Percentiles rank a stretch among this genome's conserved stretches.
These are phyloP conservation scores for Brienomyrus longianalis DNA, from an alignment of 2,113 vertebrate species.

Conservation along the genomic window DNA sequence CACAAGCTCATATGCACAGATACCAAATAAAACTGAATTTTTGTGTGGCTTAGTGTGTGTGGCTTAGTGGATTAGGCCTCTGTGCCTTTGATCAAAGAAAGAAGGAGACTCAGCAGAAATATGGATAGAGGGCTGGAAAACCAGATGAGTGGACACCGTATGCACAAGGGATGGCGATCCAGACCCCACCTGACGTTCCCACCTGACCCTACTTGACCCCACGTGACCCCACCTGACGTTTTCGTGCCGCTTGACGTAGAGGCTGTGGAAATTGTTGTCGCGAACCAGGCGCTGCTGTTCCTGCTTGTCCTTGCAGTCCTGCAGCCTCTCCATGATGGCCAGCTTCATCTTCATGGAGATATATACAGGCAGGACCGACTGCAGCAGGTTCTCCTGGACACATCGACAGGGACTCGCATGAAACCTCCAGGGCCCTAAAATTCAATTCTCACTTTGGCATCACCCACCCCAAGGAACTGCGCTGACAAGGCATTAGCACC, in stretches of 20 bases:
- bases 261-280: constrained; percentile 95
- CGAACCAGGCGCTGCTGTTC: constrained; percentile 69
- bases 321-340: constrained; percentile 87
- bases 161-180: background rate
- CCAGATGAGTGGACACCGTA: background rate
- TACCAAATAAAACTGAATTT: background rate
- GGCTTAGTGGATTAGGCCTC: background rate
- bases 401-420: background rate
- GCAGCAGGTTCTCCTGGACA: constrained; percentile 81
- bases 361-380: constrained; percentile 90
- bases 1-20: background rate
- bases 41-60: background rate
- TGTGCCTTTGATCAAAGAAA: background rate
- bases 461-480: background rate
- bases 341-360: constrained; percentile 99
- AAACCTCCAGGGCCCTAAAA: background rate
- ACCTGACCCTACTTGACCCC: constrained; percentile 83
- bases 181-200: background rate
- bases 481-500: background rate
- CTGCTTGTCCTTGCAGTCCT: constrained; percentile 79
- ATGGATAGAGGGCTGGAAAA: background rate
- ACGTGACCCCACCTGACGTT: constrained; percentile 89
- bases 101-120: background rate
- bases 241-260: constrained; percentile 93
- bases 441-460: background rate